Percentiles rank a stretch among this genome's conserved stretches.
These are phyloP conservation scores for Dysidea cf. avara DNA, from an alignment of 37 sponge, comb jelly and placozoan species.

Conservation along the genomic window DNA sequence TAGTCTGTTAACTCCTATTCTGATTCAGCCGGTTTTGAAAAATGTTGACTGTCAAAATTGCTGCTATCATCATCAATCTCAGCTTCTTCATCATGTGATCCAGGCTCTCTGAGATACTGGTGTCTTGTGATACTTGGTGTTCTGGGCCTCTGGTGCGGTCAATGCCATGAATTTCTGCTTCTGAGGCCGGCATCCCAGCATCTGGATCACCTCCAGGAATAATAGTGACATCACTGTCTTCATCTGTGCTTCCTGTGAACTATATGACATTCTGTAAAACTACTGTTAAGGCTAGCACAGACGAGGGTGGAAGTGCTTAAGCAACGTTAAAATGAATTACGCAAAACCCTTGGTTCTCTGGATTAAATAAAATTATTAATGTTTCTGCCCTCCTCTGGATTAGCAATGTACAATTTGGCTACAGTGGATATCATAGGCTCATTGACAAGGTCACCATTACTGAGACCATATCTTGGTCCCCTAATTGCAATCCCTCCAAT, in stretches of 20 bases:
- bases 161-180: conserved; percentile 47
- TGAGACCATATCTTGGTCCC: not conserved
- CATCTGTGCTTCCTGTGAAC: conserved; percentile 32
- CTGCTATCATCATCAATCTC: too few relatives aligned
- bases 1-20: too few relatives aligned
- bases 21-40: too few relatives aligned
- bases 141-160: conserved; percentile 8
- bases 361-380: not conserved
- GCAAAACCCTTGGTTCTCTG: too few relatives aligned
- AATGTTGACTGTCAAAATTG: too few relatives aligned
- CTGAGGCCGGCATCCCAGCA: conserved; percentile 57
- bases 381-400: too few relatives aligned
- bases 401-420: not conserved
- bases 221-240: conserved; percentile 38
- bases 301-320: not conserved
- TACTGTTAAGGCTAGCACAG: not conserved
- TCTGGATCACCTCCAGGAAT: conserved; percentile 72
- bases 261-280: not conserved
- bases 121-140: too few relatives aligned
- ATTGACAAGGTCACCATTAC: not conserved
- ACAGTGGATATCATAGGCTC: not conserved
- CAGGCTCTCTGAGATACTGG: too few relatives aligned
- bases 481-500: not conserved
- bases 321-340: too few relatives aligned
- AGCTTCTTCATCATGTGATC: too few relatives aligned